Evolutionary conservation across 2,113 vertebrate species (phyloP).

Genomic region (Toxotes jaculatrix): DNA sequence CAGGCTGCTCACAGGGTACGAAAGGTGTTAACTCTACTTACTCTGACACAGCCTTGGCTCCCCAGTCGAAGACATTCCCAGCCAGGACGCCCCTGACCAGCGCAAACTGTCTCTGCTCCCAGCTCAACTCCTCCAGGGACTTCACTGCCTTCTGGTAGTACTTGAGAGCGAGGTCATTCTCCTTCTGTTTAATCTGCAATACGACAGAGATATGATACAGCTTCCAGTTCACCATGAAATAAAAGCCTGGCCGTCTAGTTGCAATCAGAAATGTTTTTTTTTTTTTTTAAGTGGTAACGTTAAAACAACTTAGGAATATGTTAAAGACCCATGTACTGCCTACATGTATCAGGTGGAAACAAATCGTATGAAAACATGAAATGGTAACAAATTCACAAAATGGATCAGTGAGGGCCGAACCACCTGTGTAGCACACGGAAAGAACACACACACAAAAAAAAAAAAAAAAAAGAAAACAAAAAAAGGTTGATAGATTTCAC

Average conservation of each 20-base stretch:
- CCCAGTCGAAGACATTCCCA: slow-evolving; percentile 99
- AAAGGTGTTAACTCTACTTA: slow-evolving; percentile 81
- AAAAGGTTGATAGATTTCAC: slow-evolving; percentile 50
- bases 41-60: slow-evolving; percentile 98
- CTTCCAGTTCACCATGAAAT: neutral
- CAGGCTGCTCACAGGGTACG: neutral
- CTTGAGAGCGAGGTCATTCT: slow-evolving; percentile 93
- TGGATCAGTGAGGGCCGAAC: neutral
- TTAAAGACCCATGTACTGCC: neutral
- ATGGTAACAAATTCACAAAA: neutral
- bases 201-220: slow-evolving; percentile 6
- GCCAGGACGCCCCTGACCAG: slow-evolving; percentile 95
- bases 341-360: neutral
- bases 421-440: slow-evolving; percentile 1
- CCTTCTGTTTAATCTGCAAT: slow-evolving; percentile 93
- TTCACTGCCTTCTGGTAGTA: slow-evolving; percentile 90
- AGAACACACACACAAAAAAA: slow-evolving; percentile 5
- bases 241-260: neutral
- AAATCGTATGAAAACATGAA: neutral
- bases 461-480: slow-evolving; percentile 21
- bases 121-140: slow-evolving; percentile 90
- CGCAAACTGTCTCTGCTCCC: slow-evolving; percentile 96
- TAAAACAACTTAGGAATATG: neutral
- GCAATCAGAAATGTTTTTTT: neutral
- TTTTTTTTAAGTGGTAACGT: no score